phyloP scores from a whole-genome alignment of 2,797 vertebrate genomes.

The Gephyroberyx darwinii region DNA sequence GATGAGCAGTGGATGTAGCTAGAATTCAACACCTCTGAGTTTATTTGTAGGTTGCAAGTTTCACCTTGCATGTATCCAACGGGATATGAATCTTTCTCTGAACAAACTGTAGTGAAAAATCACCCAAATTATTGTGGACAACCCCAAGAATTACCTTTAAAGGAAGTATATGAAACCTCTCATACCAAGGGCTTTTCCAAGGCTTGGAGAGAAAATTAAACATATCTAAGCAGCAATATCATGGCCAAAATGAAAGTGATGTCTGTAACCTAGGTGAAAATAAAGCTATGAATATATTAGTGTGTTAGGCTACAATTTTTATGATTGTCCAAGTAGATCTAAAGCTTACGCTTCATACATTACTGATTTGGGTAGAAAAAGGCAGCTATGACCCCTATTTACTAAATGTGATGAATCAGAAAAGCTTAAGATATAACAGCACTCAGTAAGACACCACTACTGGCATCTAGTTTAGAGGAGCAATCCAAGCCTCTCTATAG shows the following conservation, averaged over 20 bases:
- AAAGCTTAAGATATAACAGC: conserved; percentile 49
- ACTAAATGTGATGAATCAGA: conserved; percentile 50
- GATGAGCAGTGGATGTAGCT: conserved; percentile 17
- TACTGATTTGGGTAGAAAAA: conserved; percentile 62
- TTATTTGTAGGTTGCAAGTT: conserved; percentile 34
- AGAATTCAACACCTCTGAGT: conserved; percentile 27
- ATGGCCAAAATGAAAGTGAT: conserved; percentile 76
- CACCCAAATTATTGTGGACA: conserved; percentile 25
- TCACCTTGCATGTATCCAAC: not conserved
- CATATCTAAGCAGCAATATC: conserved; percentile 72
- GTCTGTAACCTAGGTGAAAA: conserved; percentile 68
- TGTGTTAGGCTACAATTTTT: conserved; percentile 58
- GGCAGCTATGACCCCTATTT: conserved; percentile 49
- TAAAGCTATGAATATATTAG: conserved; percentile 77
- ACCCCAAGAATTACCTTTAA: conserved; percentile 35
- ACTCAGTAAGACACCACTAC: conserved; percentile 43
- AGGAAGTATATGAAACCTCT: conserved; percentile 55
- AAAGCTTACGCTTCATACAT: conserved; percentile 46
- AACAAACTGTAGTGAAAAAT: conserved; percentile 45
- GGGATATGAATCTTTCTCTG: conserved; percentile 25
- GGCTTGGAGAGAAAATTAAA: conserved; percentile 74
- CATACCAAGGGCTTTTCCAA: conserved; percentile 62
- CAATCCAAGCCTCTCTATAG: conserved; percentile 27
- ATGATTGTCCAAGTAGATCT: conserved; percentile 66
- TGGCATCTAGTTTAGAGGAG: conserved; percentile 2